phyloP scores from a whole-genome alignment of 2,888 invertebrate genomes.

The Herminia tarsipennalis region DNA sequence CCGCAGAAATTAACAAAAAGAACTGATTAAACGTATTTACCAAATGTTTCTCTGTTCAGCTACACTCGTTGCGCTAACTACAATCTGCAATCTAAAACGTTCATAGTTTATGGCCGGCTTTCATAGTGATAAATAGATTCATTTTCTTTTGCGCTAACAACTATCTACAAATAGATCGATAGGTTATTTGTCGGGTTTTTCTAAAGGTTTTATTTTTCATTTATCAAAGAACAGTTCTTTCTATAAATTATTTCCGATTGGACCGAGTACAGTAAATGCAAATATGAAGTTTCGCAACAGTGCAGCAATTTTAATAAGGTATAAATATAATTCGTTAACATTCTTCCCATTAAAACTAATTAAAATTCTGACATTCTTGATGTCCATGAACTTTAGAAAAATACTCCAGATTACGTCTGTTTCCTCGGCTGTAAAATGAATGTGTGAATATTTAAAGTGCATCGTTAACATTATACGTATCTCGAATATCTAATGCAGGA shows the following conservation, averaged over 20 bases:
- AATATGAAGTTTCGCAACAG: conserved; percentile 1
- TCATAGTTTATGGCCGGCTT: no score
- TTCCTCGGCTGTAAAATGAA: conserved; percentile 21
- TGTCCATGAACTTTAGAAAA: conserved; percentile 22
- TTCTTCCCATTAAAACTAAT: conserved; percentile 30
- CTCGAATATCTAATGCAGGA: conserved; percentile 7
- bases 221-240: no score
- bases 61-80: no score
- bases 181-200: no score
- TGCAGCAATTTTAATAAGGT: conserved; percentile 34
- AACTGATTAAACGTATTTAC: no score
- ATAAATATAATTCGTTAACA: conserved; percentile 35
- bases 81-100: no score
- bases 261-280: background rate
- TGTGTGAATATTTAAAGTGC: conserved; percentile 14
- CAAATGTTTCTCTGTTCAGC: no score
- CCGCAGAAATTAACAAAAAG: conserved; percentile 5
- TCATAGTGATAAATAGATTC: no score
- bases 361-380: conserved; percentile 27
- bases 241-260: background rate
- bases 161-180: no score
- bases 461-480: conserved; percentile 22
- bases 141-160: no score
- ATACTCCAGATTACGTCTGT: conserved; percentile 23
- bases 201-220: no score